Conservation (phyloP, 2,888 invertebrate species). For the Agriopis leucophaearia region DNA sequence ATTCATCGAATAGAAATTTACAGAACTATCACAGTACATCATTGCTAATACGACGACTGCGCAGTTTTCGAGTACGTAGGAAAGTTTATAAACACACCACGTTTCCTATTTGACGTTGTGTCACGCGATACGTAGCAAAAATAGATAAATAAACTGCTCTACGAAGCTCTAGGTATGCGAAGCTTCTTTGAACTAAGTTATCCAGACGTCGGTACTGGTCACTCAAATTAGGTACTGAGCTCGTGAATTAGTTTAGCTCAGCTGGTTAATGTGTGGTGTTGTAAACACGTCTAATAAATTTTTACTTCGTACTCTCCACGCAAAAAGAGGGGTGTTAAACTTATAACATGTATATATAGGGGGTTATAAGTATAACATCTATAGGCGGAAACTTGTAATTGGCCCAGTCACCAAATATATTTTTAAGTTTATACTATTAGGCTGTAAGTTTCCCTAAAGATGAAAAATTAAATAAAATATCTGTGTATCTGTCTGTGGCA, state of each 20-base stretch:
- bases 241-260: background rate
- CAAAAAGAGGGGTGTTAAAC: too few relatives aligned
- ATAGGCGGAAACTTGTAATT: too few relatives aligned
- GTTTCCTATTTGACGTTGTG: slow-evolving; percentile 16
- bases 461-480: too few relatives aligned
- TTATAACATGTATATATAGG: too few relatives aligned
- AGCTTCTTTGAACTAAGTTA: slow-evolving; percentile 1
- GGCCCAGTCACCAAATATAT: too few relatives aligned
- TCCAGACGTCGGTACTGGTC: slow-evolving; percentile 2
- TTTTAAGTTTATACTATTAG: too few relatives aligned
- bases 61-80: background rate
- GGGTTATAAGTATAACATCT: too few relatives aligned
- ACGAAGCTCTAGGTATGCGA: background rate
- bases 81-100: slow-evolving; percentile 12
- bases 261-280: slow-evolving; percentile 3
- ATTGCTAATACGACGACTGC: background rate
- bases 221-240: slow-evolving; percentile 7
- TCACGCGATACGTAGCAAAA: slow-evolving; percentile 6
- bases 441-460: too few relatives aligned
- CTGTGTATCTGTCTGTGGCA: too few relatives aligned
- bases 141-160: slow-evolving; percentile 5
- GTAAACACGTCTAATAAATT: background rate
- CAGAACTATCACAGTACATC: background rate
- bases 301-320: too few relatives aligned
- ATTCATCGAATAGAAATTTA: too few relatives aligned